Conservation (phyloP, 2,797 vertebrate genomes). For the Siniperca undulata region DNA sequence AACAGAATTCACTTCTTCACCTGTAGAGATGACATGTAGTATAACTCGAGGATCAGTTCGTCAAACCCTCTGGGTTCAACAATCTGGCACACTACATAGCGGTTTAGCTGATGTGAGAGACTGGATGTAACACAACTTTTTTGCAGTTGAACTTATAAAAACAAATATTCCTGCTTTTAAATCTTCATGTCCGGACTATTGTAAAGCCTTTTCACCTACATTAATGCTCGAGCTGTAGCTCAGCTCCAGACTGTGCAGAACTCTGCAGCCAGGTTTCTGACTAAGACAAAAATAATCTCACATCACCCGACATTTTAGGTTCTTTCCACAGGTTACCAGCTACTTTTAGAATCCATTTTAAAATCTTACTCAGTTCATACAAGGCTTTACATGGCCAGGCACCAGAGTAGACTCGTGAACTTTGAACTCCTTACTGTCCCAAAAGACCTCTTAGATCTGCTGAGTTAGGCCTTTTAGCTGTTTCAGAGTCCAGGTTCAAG, state of each 20-base stretch:
- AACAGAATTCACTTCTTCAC: neutral
- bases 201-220: too few relatives aligned
- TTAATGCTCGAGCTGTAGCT: too few relatives aligned
- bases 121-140: neutral
- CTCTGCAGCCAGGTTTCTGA: neutral
- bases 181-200: too few relatives aligned
- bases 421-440: neutral
- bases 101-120: neutral
- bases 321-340: neutral
- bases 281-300: conserved; percentile 14
- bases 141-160: neutral
- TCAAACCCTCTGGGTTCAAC: neutral
- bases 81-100: neutral
- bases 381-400: neutral
- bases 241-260: too few relatives aligned
- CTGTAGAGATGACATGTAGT: neutral
- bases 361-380: neutral
- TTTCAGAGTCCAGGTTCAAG: neutral
- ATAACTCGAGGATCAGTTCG: neutral
- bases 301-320: neutral
- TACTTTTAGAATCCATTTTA: neutral
- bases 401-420: neutral
- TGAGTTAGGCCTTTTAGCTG: too few relatives aligned
- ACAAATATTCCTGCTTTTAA: too few relatives aligned
- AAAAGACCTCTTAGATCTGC: too few relatives aligned